A percentile compares a stretch with the other conserved stretches of the same genome.
Evolutionary conservation across 2,888 invertebrate genomes (phyloP).

Genomic region (Melieria crassipennis): DNA sequence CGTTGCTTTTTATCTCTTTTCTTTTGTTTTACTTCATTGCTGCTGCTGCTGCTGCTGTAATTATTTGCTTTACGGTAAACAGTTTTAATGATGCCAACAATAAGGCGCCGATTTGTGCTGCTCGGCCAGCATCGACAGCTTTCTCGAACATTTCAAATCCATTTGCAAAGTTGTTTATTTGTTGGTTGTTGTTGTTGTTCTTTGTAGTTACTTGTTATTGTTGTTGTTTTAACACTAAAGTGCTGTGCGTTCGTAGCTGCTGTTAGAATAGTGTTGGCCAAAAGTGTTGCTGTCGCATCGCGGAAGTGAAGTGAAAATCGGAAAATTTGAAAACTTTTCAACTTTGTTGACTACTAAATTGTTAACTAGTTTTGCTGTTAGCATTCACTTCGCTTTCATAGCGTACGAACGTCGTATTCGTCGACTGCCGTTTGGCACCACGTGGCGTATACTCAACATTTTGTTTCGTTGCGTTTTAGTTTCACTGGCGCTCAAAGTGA

Average conservation of each 20-base stretch:
- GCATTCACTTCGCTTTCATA: neutral
- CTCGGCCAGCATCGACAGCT: neutral
- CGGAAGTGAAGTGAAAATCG: constrained; percentile 15
- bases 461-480: neutral
- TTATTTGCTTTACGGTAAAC: constrained; percentile 1
- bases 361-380: neutral
- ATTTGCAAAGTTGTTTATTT: neutral
- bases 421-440: too few relatives aligned
- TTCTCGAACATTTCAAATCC: neutral
- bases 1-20: neutral
- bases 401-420: neutral
- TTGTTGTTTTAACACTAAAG: too few relatives aligned
- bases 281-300: neutral
- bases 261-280: too few relatives aligned
- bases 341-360: constrained; percentile 11
- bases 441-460: neutral
- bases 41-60: neutral
- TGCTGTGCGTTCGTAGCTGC: too few relatives aligned
- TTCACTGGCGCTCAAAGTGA: neutral
- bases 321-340: constrained; percentile 13
- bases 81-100: constrained; percentile 16
- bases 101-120: constrained; percentile 9
- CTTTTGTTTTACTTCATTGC: neutral
- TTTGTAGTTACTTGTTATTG: neutral
- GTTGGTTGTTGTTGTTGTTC: neutral